Evolutionary conservation across 1,140 invertebrate species (phyloP).

Genomic region (Saxidomus purpurata): DNA sequence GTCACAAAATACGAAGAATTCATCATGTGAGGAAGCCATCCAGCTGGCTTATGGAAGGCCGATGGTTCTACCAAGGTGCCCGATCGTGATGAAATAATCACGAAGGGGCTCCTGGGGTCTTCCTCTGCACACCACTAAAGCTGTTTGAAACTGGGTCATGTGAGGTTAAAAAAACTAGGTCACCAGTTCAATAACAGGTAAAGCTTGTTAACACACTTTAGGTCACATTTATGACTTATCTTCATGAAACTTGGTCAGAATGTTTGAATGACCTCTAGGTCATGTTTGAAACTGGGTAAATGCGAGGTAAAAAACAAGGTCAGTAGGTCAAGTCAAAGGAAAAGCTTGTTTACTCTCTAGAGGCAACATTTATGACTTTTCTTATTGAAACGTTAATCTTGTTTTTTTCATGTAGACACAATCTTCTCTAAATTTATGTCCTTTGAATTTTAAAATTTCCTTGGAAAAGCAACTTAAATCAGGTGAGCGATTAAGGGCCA

Average conservation of each 20-base stretch:
- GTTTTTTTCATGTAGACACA: no score
- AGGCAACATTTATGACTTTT: not conserved
- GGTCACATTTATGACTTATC: conserved; percentile 3
- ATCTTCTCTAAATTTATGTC: no score
- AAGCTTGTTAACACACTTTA: conserved; percentile 11
- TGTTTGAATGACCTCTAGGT: conserved; percentile 23
- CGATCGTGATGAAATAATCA: no score
- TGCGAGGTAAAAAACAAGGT: not conserved
- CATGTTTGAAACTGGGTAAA: not conserved
- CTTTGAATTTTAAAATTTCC: no score
- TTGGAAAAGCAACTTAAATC: not conserved
- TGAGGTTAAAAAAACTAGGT: conserved; percentile 18
- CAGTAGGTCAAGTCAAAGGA: not conserved
- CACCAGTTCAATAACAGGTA: not conserved
- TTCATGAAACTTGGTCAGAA: conserved; percentile 18
- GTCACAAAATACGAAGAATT: no score
- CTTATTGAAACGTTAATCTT: no score
- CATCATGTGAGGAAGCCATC: no score
- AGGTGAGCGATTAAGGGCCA: not conserved
- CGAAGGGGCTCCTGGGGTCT: no score
- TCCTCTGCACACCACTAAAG: no score
- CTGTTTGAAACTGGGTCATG: conserved; percentile 5
- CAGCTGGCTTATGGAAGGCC: no score
- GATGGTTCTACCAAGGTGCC: no score
- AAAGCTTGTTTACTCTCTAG: conserved; percentile 16